These are phyloP conservation scores for Haliclystus octoradiatus DNA, from an alignment of 30 jellyfish, hydroid and myxozoan species.

Conservation along the genomic window DNA sequence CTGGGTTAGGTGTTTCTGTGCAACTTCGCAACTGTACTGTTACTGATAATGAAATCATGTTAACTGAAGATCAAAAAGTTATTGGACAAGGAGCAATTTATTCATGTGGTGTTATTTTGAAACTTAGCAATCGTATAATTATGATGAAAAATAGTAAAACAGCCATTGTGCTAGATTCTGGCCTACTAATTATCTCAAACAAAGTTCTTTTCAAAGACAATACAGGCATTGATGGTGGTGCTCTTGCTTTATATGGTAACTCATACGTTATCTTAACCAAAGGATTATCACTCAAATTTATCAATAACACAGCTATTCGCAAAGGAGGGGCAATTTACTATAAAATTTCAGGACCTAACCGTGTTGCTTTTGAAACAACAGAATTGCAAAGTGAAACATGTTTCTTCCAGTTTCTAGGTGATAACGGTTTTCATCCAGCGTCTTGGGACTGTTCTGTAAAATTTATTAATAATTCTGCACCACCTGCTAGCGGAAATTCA, in stretches of 20 bases:
- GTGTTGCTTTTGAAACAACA: constrained; percentile 61
- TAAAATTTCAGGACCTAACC: constrained; percentile 36
- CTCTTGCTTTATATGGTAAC: constrained; percentile 55
- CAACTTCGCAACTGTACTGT: constrained; percentile 12
- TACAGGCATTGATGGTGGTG: constrained; percentile 68
- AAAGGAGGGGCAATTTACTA: constrained; percentile 74
- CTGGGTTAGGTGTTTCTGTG: constrained; percentile 39
- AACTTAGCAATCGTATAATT: constrained; percentile 2
- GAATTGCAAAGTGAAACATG: constrained; percentile 31
- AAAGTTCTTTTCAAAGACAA: constrained; percentile 22
- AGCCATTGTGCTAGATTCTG: constrained; percentile 53
- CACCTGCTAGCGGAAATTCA: constrained; percentile 63
- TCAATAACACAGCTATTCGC: constrained; percentile 22
- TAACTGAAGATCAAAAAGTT: constrained; percentile 56
- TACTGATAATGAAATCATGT: constrained; percentile 16
- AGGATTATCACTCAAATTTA: constrained; percentile 15
- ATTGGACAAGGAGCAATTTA: constrained; percentile 86
- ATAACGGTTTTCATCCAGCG: constrained; percentile 17
- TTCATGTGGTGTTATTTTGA: constrained; percentile 34
- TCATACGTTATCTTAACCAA: constrained; percentile 31
- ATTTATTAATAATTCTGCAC: constrained; percentile 62
- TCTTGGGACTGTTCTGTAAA: constrained; percentile 36
- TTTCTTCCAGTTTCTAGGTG: constrained; percentile 42
- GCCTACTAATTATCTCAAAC: constrained; percentile 15
- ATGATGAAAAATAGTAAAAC: constrained; percentile 26